A percentile compares a stretch with the other conserved stretches of the same genome.
These are phyloP conservation scores for Aleiodes leptofemur DNA, from an alignment of 2,888 invertebrate species.

Conservation along the genomic window DNA sequence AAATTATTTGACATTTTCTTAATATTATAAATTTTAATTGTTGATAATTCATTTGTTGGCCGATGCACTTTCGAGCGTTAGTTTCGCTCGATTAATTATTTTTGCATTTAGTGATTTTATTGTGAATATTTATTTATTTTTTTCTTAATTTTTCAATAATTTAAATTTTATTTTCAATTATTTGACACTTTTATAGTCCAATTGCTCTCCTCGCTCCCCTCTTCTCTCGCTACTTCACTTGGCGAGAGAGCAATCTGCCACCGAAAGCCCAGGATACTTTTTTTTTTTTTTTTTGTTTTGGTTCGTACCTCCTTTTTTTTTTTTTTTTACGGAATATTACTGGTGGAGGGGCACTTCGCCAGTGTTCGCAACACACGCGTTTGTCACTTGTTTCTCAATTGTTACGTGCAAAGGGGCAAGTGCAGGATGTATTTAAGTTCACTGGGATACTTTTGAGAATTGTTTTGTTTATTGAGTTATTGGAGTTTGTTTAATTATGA, in stretches of 20 bases:
- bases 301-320: conserved; percentile 6
- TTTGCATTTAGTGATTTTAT: too few relatives aligned
- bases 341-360: background rate
- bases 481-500: background rate
- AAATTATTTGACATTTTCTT: conserved; percentile 71
- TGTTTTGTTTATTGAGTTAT: background rate
- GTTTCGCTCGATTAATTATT: too few relatives aligned
- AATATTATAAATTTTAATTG: conserved; percentile 45
- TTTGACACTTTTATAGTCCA: too few relatives aligned
- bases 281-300: conserved; percentile 24
- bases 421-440: background rate
- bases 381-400: conserved; percentile 5
- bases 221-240: background rate
- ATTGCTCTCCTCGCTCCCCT: too few relatives aligned
- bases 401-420: background rate
- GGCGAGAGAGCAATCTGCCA: conserved; percentile 12
- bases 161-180: too few relatives aligned
- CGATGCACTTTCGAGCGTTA: conserved; percentile 64
- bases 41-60: conserved; percentile 63
- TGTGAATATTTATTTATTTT: too few relatives aligned
- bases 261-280: conserved; percentile 5
- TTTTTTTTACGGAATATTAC: background rate
- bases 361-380: background rate
- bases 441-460: background rate
- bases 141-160: too few relatives aligned